These are phyloP conservation scores for Habroteleia sp. DNA, from an alignment of 2,888 invertebrate species.

Conservation along the genomic window DNA sequence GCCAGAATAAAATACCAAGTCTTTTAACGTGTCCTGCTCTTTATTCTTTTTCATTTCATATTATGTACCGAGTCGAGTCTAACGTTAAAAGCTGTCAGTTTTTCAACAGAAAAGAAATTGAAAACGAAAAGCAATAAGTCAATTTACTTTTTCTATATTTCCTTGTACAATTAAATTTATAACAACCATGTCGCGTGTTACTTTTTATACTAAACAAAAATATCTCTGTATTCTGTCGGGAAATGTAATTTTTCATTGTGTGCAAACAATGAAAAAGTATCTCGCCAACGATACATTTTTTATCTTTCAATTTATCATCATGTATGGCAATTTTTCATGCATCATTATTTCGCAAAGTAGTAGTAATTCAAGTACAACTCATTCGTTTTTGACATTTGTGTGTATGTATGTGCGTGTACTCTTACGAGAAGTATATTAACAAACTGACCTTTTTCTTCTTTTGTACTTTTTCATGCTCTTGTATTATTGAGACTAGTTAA, in stretches of 20 bases:
- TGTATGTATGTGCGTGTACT: slow-evolving; percentile 45
- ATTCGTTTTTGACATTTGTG: slow-evolving; percentile 42
- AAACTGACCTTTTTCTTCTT: slow-evolving; percentile 46
- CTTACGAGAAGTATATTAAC: slow-evolving; percentile 45
- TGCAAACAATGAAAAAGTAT: slow-evolving; percentile 12
- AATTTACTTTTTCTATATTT: too few relatives aligned
- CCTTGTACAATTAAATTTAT: too few relatives aligned
- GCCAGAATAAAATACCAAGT: slow-evolving; percentile 33
- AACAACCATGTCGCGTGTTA: too few relatives aligned
- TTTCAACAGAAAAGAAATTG: background rate
- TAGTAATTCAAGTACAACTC: slow-evolving; percentile 19
- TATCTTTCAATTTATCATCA: slow-evolving; percentile 22
- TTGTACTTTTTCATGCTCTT: slow-evolving; percentile 34
- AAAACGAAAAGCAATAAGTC: too few relatives aligned
- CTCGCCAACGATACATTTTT: background rate
- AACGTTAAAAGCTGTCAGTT: background rate
- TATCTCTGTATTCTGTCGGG: too few relatives aligned
- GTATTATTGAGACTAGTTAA: slow-evolving; percentile 39
- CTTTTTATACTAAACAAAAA: too few relatives aligned
- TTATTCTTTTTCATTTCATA: background rate
- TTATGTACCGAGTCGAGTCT: slow-evolving; percentile 1
- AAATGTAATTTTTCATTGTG: too few relatives aligned
- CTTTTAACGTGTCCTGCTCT: slow-evolving; percentile 10
- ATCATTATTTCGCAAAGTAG: slow-evolving; percentile 36
- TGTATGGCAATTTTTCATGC: slow-evolving; percentile 28